Conservation (phyloP, 2,888 invertebrate species). For the Drosophila mercatorum region DNA sequence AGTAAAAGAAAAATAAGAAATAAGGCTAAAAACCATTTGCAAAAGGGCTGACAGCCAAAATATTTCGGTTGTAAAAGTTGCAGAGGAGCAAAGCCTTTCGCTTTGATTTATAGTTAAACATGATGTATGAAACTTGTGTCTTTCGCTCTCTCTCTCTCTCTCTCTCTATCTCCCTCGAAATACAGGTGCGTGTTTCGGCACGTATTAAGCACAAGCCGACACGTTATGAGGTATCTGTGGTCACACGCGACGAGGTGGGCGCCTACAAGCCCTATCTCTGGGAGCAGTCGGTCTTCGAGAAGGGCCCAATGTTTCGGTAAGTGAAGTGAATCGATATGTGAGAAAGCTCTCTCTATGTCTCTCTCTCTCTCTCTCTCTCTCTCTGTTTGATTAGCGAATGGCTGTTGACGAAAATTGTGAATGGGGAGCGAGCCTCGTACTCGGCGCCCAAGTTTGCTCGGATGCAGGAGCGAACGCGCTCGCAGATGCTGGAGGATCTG, state of each 20-base stretch:
- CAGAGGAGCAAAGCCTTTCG: too few relatives aligned
- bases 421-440: slow-evolving; percentile 96
- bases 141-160: not conserved
- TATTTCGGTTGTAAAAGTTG: not conserved
- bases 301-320: slow-evolving; percentile 96
- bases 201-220: slow-evolving; percentile 94
- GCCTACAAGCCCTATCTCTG: slow-evolving; percentile 98
- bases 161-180: not conserved
- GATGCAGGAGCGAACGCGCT: slow-evolving; percentile 96
- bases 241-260: slow-evolving; percentile 96
- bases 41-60: not conserved
- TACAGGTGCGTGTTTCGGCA: slow-evolving; percentile 92
- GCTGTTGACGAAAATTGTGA: slow-evolving; percentile 96
- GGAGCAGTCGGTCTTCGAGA: slow-evolving; percentile 97
- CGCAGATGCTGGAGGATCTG: slow-evolving; percentile 97
- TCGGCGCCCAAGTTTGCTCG: slow-evolving; percentile 97
- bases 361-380: not conserved
- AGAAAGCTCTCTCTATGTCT: not conserved
- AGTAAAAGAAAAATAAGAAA: too few relatives aligned
- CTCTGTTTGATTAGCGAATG: slow-evolving; percentile 88
- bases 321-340: slow-evolving; percentile 7
- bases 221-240: slow-evolving; percentile 95
- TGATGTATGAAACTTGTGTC: slow-evolving; percentile 1
- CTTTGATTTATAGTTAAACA: slow-evolving; percentile 1
- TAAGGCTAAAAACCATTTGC: too few relatives aligned